A percentile compares a stretch with the other conserved stretches of the same genome.
Conservation (phyloP, 2,888 invertebrate species). For the Ditylenchus weischeri region DNA sequence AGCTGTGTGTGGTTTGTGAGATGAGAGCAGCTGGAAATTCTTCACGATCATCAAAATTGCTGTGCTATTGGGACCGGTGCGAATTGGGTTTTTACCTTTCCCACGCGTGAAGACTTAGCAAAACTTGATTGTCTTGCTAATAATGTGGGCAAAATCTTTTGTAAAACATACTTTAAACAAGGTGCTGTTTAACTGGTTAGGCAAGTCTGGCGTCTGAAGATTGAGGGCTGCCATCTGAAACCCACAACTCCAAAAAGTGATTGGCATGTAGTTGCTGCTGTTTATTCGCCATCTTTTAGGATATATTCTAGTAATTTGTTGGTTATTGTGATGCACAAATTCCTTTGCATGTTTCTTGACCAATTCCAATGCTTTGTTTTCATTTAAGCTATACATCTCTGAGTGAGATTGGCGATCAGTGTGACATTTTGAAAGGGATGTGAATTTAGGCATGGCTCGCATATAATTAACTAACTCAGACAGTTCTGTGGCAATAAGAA, state of each 20-base stretch:
- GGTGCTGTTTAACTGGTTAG: slow-evolving; percentile 93
- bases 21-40: no score
- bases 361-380: slow-evolving; percentile 87
- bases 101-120: no score
- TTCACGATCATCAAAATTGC: no score
- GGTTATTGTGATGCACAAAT: slow-evolving; percentile 87
- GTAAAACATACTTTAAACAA: slow-evolving; percentile 68
- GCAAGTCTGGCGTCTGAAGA: slow-evolving; percentile 88
- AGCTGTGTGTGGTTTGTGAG: no score
- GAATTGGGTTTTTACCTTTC: no score
- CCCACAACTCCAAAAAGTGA: slow-evolving; percentile 97
- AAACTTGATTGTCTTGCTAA: neutral
- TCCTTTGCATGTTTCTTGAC: slow-evolving; percentile 81
- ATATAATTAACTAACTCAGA: slow-evolving; percentile 79
- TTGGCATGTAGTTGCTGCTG: slow-evolving; percentile 95
- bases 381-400: slow-evolving; percentile 98
- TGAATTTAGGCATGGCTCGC: slow-evolving; percentile 76
- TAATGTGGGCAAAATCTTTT: neutral
- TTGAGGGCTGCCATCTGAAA: slow-evolving; percentile 94
- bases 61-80: no score
- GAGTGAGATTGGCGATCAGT: slow-evolving; percentile 78
- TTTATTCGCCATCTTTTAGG: slow-evolving; percentile 85
- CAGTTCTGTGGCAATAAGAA: slow-evolving; percentile 33
- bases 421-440: slow-evolving; percentile 68
- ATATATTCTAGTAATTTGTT: slow-evolving; percentile 90